Base-by-base conservation (phyloP, 2,888 invertebrate species). In the Campaea margaritaria region DNA sequence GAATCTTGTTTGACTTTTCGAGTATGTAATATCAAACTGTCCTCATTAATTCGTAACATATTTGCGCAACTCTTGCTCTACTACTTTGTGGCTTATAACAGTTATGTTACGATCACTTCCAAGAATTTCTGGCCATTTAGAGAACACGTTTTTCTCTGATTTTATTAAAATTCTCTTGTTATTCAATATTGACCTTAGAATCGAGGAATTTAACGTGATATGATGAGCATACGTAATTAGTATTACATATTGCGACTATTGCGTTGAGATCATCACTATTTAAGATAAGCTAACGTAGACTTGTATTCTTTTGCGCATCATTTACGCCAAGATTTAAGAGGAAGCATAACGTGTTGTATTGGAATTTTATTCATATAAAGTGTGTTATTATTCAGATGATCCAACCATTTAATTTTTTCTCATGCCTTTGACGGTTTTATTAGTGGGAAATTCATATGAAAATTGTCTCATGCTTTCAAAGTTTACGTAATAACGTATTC, bases 261-360 rank as follows among this genome's bases (percentile, higher is more conserved):
- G 63, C 54, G 74, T 78, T 83, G 83, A 86, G 79, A 82, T 86
- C 86, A 86, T 84, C 81, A 69, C 74, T 80, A 80, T 82, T 76
- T 73, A 56, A 63, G 72, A 62, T 59, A 54, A 15, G n/a, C 13
- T 58, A 53, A 48, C 56, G 44, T 44, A 53, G 49, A 50, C 50
- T 62, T 63, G 64, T 65, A 73, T 69, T 73, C 76, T 76, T 76
- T 75, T 78, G 79, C 78, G 78, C 74, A 66, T 72, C 68, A 75
- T 72, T 75, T 74, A 67, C 64, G 62, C 58, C 39, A 48, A 64
- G 64, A 66, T 72, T 70, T 68, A 76, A 62, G 56, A 50, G 49
- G 61, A 58, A 64, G 28, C 16, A 28, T 31, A 42, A 69, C 62
- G 61, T 58, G 54, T 46, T 15, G 43, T 62, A 59, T 66, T 55